These are phyloP conservation scores for Panagrolaimus sp. DNA, from an alignment of 1,140 invertebrate species.

Conservation along the genomic window DNA sequence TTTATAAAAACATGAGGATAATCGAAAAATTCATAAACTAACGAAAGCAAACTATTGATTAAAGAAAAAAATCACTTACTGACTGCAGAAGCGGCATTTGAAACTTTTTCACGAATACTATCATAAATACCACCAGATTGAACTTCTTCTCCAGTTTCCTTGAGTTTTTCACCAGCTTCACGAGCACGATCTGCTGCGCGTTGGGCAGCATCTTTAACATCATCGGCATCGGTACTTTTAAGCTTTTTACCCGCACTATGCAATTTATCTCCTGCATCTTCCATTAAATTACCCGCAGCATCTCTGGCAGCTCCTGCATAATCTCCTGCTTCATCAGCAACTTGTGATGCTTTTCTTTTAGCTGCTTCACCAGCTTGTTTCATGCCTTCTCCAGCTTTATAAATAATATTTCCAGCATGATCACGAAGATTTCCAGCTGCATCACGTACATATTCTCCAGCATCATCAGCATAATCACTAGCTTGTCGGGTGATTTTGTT, in stretches of 20 bases:
- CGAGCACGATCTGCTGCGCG: too few species aligned
- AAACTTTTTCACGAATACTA: neutral
- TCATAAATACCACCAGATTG: too few species aligned
- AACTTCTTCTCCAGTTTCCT: too few species aligned
- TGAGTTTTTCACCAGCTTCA: too few species aligned
- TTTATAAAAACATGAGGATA: too few species aligned
- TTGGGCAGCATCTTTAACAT: neutral
- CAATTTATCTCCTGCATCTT: neutral
- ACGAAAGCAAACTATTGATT: too few species aligned
- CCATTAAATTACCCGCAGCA: slow-evolving; percentile 4
- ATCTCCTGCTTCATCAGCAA: too few species aligned
- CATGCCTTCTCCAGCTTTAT: neutral
- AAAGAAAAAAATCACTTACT: slow-evolving; percentile 8
- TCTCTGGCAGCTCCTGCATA: neutral
- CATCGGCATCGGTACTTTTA: neutral
- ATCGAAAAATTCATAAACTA: too few species aligned
- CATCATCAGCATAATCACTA: neutral
- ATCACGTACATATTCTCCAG: neutral
- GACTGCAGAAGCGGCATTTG: slow-evolving; percentile 1
- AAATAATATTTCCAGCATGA: neutral
- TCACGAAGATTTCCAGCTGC: neutral
- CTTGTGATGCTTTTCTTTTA: neutral
- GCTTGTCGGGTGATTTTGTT: too few species aligned
- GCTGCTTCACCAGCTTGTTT: neutral
- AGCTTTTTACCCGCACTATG: slow-evolving; percentile 4